Conservation (phyloP, 2,888 invertebrate species). For the Microdon myrmicae region DNA sequence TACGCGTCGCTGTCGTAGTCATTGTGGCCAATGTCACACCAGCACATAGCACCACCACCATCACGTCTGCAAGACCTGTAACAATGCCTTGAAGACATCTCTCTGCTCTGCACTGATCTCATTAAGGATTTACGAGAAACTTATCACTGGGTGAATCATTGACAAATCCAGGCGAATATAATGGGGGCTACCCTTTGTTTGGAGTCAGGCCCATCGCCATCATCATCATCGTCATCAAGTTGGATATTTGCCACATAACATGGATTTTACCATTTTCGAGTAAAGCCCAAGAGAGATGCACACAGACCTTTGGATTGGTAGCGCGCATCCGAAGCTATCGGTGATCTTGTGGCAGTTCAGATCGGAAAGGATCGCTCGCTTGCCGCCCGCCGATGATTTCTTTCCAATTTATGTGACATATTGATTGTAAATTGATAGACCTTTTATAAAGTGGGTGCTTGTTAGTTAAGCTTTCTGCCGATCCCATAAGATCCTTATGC, state of each 20-base stretch:
- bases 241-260: slow-evolving; percentile 52
- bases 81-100: no score
- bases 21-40: slow-evolving; percentile 21
- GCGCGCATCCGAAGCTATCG: slow-evolving; percentile 38
- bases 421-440: slow-evolving; percentile 68
- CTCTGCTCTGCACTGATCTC: slow-evolving; percentile 42
- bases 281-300: slow-evolving; percentile 9
- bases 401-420: slow-evolving; percentile 68
- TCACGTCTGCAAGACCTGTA: no score
- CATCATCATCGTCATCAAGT: slow-evolving; percentile 48
- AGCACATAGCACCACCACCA: no score
- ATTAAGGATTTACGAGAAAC: slow-evolving; percentile 65
- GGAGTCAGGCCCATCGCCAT: slow-evolving; percentile 16
- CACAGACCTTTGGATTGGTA: slow-evolving; percentile 9
- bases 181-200: slow-evolving; percentile 36
- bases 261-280: slow-evolving; percentile 52
- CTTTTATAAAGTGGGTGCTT: slow-evolving; percentile 55
- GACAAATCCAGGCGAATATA: slow-evolving; percentile 63
- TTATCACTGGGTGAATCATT: slow-evolving; percentile 67
- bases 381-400: slow-evolving; percentile 62
- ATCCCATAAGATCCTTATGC: slow-evolving; percentile 36
- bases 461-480: slow-evolving; percentile 52
- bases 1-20: slow-evolving; percentile 17
- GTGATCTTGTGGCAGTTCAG: slow-evolving; percentile 30
- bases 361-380: slow-evolving; percentile 30